phyloP scores from a whole-genome alignment of 1,140 invertebrate species.

The Pissodes strobi region DNA sequence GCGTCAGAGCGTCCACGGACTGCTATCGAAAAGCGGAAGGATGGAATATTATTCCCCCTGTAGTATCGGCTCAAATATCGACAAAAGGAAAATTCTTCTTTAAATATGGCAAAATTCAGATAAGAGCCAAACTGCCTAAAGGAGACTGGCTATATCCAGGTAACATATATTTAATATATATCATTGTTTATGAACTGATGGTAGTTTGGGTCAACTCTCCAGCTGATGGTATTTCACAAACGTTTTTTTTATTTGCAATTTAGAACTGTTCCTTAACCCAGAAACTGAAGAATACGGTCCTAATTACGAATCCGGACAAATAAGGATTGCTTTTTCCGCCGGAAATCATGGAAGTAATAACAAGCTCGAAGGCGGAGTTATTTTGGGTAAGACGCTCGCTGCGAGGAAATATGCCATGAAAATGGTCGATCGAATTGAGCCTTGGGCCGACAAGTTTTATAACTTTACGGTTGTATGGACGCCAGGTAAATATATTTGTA shows the following conservation, averaged over 20 bases:
- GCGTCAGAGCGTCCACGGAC: constrained; percentile 55
- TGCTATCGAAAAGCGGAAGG: constrained; percentile 59
- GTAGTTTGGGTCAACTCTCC: too few species aligned
- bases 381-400: constrained; percentile 48
- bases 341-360: constrained; percentile 53
- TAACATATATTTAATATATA: constrained; percentile 41
- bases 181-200: neutral
- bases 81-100: constrained; percentile 70
- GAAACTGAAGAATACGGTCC: constrained; percentile 59
- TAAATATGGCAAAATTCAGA: constrained; percentile 75
- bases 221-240: neutral
- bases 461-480: constrained; percentile 65
- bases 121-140: too few species aligned
- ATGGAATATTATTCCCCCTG: constrained; percentile 66
- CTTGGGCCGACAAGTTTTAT: constrained; percentile 67
- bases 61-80: constrained; percentile 69
- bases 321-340: constrained; percentile 55
- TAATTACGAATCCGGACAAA: constrained; percentile 60
- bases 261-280: constrained; percentile 65
- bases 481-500: too few species aligned
- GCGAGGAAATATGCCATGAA: constrained; percentile 57
- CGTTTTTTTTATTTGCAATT: constrained; percentile 26
- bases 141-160: constrained; percentile 83
- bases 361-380: constrained; percentile 53
- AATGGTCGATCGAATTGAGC: constrained; percentile 49